Evolutionary conservation across 2,113 vertebrate species (phyloP).

Genomic region (Bubalus kerabau): DNA sequence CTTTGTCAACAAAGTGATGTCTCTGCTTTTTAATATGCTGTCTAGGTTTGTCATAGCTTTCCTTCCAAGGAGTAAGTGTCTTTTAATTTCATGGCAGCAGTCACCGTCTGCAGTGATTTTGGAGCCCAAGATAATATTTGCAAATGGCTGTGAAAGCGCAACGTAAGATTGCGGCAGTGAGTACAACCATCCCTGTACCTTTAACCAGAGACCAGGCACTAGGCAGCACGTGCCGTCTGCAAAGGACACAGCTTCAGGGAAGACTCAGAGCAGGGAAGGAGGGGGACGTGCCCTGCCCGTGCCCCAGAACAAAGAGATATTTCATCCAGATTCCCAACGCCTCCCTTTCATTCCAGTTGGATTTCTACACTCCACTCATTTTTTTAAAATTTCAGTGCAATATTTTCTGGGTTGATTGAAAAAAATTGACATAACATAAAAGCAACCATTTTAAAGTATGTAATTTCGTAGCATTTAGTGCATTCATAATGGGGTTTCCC

Average conservation of each 20-base stretch:
- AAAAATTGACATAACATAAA: neutral
- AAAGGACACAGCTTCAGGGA: neutral
- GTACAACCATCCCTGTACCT: neutral
- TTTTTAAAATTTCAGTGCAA: neutral
- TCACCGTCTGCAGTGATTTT: neutral
- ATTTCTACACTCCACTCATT: neutral
- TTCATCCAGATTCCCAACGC: neutral
- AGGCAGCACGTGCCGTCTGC: neutral
- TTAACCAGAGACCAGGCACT: neutral
- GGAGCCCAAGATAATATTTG: neutral
- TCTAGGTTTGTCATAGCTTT: neutral
- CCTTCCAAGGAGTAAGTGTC: neutral
- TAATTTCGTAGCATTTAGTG: neutral
- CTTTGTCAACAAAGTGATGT: neutral
- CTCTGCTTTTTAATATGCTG: neutral
- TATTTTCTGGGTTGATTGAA: neutral
- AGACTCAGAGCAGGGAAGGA: neutral
- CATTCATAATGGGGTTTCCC: neutral
- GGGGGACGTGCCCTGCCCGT: rapidly evolving
- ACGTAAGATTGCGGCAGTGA: neutral
- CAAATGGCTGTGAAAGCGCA: neutral
- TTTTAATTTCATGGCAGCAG: neutral
- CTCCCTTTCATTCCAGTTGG: neutral
- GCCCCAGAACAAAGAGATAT: neutral
- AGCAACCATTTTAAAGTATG: neutral